Evolutionary conservation across 2,797 vertebrate species (phyloP), one percentile per base, ranked within the genome.

Genomic region (Microcaecilia unicolor): DNA sequence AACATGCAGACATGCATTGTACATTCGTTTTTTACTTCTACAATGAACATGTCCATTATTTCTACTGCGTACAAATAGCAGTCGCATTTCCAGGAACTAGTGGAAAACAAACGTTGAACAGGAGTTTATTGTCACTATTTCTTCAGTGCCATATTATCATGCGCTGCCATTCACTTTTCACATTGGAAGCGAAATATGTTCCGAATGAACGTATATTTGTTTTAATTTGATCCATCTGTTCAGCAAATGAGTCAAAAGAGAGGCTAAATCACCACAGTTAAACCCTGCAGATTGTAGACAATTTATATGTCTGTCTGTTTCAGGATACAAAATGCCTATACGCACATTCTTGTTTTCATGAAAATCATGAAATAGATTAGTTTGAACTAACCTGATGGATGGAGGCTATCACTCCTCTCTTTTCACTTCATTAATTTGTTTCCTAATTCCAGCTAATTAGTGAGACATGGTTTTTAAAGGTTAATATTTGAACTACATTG

Each of bases 161-260:
- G 44, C 33, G 17, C 43, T n/a, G 15, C 80, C 68, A 74, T 74
- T n/a, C n/a, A n/a, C n/a, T n/a, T n/a, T 77, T 78, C 70, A 77
- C 61, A 72, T 78, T 76, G 63, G 77, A 81, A 62, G 58, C 55
- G 61, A 70, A 70, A 64, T 71, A 71, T 44, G 40, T 58, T 49
- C 37, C 4, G 48, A 74, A 64, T 54, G 57, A 31, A 3, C 52
- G 73, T 74, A 62, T 72, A 78, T 78, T 74, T 76, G 45, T 67
- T 79, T 76, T 77, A 72, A 79, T 77, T 70, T 69, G 61, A 65
- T 58, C 56, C 64, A 72, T 77, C 72, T 78, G 65, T 69, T 70
- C 71, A 67, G 57, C 13, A 51, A 65, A 72, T 67, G 61, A 44
- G n/a, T 58, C 70, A 68, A 75, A 48, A 61, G 42, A 49, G 48